Evolutionary conservation across 23 tunicate genomes (phyloP).

Genomic region (Oikopleura vanhoeffeni): DNA sequence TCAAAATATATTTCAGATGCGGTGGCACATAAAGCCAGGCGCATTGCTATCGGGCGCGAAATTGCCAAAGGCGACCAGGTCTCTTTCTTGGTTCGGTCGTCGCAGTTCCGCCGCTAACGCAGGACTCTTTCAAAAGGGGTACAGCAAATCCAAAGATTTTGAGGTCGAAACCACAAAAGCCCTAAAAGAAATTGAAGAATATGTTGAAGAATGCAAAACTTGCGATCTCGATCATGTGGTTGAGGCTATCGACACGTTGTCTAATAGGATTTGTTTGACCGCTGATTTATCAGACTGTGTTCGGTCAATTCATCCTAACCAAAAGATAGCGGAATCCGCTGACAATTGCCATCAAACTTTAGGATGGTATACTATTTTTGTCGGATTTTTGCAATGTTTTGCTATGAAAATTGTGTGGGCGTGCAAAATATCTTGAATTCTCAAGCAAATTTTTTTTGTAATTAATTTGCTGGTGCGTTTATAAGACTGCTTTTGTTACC

Average conservation of each 20-base stretch:
- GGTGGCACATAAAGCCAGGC: too few relatives aligned
- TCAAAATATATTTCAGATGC: too few relatives aligned
- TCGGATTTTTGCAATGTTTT: too few relatives aligned
- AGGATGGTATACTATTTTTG: too few relatives aligned
- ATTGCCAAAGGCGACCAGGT: too few relatives aligned
- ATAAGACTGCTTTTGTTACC: too few relatives aligned
- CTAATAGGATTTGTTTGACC: background rate
- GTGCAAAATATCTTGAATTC: too few relatives aligned
- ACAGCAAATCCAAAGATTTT: background rate
- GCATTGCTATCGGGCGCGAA: too few relatives aligned
- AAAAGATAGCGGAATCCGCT: slow-evolving; percentile 48
- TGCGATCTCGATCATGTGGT: background rate
- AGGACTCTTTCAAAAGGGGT: background rate
- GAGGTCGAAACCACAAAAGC: background rate
- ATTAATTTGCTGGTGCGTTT: too few relatives aligned
- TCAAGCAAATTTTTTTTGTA: too few relatives aligned
- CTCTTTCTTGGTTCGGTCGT: background rate
- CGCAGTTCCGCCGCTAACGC: background rate
- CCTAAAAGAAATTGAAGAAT: background rate
- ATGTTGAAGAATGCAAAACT: background rate
- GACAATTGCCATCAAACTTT: slow-evolving; percentile 54
- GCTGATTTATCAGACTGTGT: background rate
- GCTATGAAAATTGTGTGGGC: too few relatives aligned
- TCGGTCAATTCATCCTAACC: slow-evolving; percentile 59
- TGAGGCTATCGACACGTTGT: background rate